phyloP scores from a whole-genome alignment of 2,888 invertebrate species.

The Tuta absoluta region DNA sequence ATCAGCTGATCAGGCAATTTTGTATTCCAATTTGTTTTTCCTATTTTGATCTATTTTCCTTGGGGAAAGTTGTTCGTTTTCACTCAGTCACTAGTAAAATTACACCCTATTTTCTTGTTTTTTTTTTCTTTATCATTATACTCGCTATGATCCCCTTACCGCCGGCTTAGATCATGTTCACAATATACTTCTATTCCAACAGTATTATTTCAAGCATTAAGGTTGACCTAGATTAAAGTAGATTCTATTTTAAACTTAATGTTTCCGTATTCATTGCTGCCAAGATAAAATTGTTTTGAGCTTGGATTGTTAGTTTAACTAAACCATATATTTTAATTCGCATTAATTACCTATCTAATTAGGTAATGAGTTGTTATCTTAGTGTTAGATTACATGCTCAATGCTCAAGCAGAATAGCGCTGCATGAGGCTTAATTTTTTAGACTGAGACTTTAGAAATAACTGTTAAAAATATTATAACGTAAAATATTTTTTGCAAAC shows the following conservation, averaged over 20 bases:
- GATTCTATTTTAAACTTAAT: slow-evolving; percentile 10
- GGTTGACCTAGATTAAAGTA: slow-evolving; percentile 17
- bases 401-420: too few relatives aligned
- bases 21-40: too few relatives aligned
- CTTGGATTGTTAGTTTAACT: neutral
- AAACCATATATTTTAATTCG: neutral
- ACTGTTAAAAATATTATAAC: too few relatives aligned
- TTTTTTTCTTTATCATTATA: neutral
- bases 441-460: too few relatives aligned
- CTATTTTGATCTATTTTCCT: too few relatives aligned
- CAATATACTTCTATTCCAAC: neutral
- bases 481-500: too few relatives aligned
- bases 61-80: too few relatives aligned
- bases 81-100: too few relatives aligned
- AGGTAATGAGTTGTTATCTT: neutral
- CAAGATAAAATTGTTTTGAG: slow-evolving; percentile 12
- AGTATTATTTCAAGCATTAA: slow-evolving; percentile 8
- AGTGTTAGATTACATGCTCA: neutral
- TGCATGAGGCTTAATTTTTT: too few relatives aligned
- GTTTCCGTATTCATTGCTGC: slow-evolving; percentile 9
- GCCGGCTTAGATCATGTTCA: neutral
- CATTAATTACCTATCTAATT: neutral
- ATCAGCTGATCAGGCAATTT: too few relatives aligned
- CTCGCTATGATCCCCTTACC: neutral
- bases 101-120: too few relatives aligned